These are phyloP conservation scores for Aphrophora alni DNA, from an alignment of 2,888 invertebrate species.

Conservation along the genomic window DNA sequence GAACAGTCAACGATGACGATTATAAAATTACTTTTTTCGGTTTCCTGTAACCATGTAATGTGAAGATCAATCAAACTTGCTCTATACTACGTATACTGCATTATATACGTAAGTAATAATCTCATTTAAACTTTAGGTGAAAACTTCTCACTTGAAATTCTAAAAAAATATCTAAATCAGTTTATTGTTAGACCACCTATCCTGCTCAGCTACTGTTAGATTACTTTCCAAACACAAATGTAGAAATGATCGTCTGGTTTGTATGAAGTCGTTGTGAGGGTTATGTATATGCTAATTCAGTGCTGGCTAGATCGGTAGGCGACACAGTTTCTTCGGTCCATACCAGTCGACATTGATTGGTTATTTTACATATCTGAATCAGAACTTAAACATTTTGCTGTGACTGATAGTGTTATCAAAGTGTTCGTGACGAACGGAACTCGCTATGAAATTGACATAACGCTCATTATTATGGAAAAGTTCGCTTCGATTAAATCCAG, in stretches of 20 bases:
- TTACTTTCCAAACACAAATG: background rate
- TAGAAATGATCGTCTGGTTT: background rate
- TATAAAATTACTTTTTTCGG: too few species aligned
- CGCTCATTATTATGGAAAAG: too few species aligned
- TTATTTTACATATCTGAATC: constrained; percentile 39
- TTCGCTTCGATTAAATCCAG: too few species aligned
- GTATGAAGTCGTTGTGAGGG: constrained; percentile 2
- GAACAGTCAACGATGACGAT: too few species aligned
- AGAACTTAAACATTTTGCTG: constrained; percentile 32
- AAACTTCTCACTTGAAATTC: too few species aligned
- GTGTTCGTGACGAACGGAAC: background rate
- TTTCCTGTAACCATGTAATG: too few species aligned
- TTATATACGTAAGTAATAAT: too few species aligned
- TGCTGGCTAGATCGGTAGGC: background rate
- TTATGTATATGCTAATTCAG: background rate
- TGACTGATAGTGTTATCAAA: constrained; percentile 39
- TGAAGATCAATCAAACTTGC: too few species aligned
- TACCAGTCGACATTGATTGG: background rate
- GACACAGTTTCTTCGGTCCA: background rate
- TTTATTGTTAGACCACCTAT: background rate
- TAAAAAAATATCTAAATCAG: too few species aligned
- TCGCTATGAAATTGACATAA: constrained; percentile 42
- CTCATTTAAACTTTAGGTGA: too few species aligned
- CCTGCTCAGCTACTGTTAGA: background rate
- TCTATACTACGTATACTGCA: too few species aligned